Evolutionary conservation across 2,797 vertebrate species (phyloP).

Genomic region (Emydoidea blandingii): DNA sequence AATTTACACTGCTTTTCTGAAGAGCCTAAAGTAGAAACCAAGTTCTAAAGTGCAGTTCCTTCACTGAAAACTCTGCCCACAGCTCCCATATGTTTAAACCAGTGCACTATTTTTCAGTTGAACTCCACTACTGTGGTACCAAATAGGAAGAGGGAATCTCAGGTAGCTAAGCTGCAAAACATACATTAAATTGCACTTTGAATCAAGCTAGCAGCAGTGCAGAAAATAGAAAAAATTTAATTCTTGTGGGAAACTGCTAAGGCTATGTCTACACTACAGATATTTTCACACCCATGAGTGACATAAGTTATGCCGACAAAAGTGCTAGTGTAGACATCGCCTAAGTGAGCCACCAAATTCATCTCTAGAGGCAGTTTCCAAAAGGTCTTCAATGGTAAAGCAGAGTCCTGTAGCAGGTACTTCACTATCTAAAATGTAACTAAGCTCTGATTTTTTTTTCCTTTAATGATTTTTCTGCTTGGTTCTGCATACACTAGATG

Average conservation of each 20-base stretch:
- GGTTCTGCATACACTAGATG: neutral
- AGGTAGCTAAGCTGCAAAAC: neutral
- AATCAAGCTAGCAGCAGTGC: neutral
- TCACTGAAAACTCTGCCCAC: neutral
- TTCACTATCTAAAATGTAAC: neutral
- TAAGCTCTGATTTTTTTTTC: neutral
- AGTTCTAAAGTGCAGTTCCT: neutral
- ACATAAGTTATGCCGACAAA: neutral
- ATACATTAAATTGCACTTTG: accelerated
- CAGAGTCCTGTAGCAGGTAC: neutral
- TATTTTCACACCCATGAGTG: neutral
- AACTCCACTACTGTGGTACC: neutral
- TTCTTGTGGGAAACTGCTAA: neutral
- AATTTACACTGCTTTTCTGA: neutral
- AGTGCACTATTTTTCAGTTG: neutral
- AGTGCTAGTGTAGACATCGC: neutral
- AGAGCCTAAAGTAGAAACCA: neutral
- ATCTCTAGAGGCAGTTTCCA: neutral
- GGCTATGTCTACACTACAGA: too few species aligned
- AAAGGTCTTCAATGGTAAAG: neutral
- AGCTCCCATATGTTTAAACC: neutral
- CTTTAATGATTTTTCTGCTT: neutral
- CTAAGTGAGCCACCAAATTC: neutral
- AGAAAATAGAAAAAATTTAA: neutral
- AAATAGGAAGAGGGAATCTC: neutral